phyloP scores from a whole-genome alignment of 2,113 vertebrate species.

The Maccullochella peelii region DNA sequence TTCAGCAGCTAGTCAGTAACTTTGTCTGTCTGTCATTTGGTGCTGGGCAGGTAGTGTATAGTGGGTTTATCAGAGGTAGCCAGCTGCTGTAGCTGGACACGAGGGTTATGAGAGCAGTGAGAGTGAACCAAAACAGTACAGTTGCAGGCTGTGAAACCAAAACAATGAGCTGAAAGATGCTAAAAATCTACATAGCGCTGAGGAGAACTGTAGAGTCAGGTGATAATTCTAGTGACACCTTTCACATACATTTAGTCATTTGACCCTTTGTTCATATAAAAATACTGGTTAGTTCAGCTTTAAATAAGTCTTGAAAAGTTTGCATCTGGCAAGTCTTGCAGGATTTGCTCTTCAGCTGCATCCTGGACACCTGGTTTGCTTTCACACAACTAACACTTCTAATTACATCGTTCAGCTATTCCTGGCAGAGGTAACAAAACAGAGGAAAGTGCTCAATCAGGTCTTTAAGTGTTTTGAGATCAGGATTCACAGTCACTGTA shows the following conservation, averaged over 20 bases:
- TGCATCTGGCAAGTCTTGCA: slow-evolving; percentile 32
- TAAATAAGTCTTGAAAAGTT: slow-evolving; percentile 3
- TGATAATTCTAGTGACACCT: not conserved
- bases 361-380: slow-evolving; percentile 38
- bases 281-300: not conserved
- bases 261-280: not conserved
- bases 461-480: slow-evolving; percentile 38
- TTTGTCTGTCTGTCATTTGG: not conserved
- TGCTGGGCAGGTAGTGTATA: not conserved
- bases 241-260: slow-evolving; percentile 3
- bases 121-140: not conserved
- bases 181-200: not conserved
- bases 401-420: slow-evolving; percentile 59
- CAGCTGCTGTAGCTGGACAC: not conserved
- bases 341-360: slow-evolving; percentile 31
- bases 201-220: not conserved
- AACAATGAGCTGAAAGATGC: not conserved
- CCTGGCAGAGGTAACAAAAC: slow-evolving; percentile 37
- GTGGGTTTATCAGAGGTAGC: not conserved
- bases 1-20: not conserved
- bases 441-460: slow-evolving; percentile 50
- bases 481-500: slow-evolving; percentile 55
- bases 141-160: not conserved
- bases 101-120: not conserved
- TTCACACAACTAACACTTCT: slow-evolving; percentile 55